Base-by-base conservation (phyloP, 1,140 invertebrate species). In the Tigriopus japonicus region DNA sequence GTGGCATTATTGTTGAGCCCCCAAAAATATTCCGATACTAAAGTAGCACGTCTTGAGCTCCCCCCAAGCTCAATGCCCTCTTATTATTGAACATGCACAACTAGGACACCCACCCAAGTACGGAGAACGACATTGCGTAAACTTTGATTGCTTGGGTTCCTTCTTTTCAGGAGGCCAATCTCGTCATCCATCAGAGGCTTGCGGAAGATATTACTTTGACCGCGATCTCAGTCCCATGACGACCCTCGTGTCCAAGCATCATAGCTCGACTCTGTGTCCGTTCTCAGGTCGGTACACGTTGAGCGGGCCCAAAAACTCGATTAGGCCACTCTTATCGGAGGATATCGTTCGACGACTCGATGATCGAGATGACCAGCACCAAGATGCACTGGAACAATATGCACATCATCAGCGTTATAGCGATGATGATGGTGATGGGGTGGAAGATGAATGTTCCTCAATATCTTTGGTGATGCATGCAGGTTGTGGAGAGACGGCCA, bases 201-300 rank as follows among this genome's bases (percentile, higher is more conserved):
- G 55, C n/a, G 42, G 24, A 17, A 23, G 42, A 19, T 58, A 58
- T 42, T 40, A 58, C 28, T 58, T 58, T 42, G 55, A 58, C 40
- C 17, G 28, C 21, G 42, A 41, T 14, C 17, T n/a, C 42, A 41
- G 28, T n/a, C 55, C 55, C 21, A 58, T 40, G 15, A 35, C 42
- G 14, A 58, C 55, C 13, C 51, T 61, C 19, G 59, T 61, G 6
- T 23, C 15, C 21, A 17, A 21, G 10, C 21, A 23, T 12, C 23
- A 35, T 41, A 23, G 19, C 15, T n/a, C 17, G 2, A 42, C 40
- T 21, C 21, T 52, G 17, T 61, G 59, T 54, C 51, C 59, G 7
- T 51, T 61, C 15, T 61, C 59, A 12, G 59, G 59, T 13, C 49
- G 43, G 5, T 61, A 61, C 49, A 56, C 55, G 2, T 17, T 58